Conservation (phyloP, 2,113 vertebrate species). For the Macrotus californicus region DNA sequence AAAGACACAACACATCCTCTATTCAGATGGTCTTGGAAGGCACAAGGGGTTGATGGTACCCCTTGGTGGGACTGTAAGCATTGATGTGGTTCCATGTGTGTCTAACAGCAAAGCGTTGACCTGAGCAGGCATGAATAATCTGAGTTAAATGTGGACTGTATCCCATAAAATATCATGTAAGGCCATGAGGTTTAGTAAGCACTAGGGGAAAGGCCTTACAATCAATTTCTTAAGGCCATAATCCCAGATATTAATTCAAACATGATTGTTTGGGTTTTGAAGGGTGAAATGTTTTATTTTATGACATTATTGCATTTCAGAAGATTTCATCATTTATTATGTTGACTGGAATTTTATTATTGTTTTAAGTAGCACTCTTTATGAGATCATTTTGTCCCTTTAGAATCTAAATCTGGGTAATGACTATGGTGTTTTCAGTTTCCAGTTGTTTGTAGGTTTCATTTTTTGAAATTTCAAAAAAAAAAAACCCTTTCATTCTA, state of each 20-base stretch:
- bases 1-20: neutral
- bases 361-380: conserved; percentile 43
- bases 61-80: neutral
- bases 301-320: conserved; percentile 32
- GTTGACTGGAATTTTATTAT: conserved; percentile 36
- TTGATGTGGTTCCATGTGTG: neutral
- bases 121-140: neutral
- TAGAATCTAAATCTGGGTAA: conserved; percentile 50
- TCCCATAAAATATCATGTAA: neutral
- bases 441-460: conserved; percentile 15
- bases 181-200: neutral
- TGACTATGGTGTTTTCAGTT: conserved; percentile 37
- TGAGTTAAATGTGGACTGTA: neutral
- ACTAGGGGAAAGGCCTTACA: neutral
- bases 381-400: conserved; percentile 48
- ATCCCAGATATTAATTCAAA: conserved; percentile 31
- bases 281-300: conserved; percentile 17
- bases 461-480: conserved; percentile 16
- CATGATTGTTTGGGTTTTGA: neutral
- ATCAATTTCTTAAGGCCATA: conserved; percentile 7
- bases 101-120: neutral
- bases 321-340: conserved; percentile 45
- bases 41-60: no score
- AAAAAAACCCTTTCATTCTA: neutral
- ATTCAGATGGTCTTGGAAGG: neutral